phyloP scores from a whole-genome alignment of 2,888 invertebrate species.

The Pheosia tremula region DNA sequence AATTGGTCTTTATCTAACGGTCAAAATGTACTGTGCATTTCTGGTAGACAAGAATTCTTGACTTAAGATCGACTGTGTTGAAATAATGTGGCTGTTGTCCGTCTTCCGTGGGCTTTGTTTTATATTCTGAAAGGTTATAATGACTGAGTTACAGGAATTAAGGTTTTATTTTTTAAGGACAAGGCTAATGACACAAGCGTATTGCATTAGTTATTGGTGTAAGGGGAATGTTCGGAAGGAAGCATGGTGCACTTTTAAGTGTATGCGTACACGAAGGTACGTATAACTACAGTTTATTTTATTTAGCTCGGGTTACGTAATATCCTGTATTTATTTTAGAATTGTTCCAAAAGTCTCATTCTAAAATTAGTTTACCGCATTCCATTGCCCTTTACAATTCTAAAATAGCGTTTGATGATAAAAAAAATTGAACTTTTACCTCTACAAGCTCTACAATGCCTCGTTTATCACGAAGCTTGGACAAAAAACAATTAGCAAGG shows the following conservation, averaged over 20 bases:
- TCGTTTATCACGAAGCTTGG: constrained; percentile 19
- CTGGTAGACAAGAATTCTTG: not conserved
- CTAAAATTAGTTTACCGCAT: not conserved
- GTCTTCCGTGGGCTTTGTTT: too few relatives aligned
- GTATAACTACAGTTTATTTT: too few relatives aligned
- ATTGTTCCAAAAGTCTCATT: not conserved
- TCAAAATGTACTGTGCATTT: not conserved
- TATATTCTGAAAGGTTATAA: too few relatives aligned
- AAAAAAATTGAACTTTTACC: constrained; percentile 8
- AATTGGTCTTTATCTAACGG: constrained; percentile 1
- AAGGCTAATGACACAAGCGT: too few relatives aligned
- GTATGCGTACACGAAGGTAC: too few relatives aligned
- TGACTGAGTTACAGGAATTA: too few relatives aligned
- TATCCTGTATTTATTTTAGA: constrained; percentile 1
- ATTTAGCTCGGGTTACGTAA: not conserved
- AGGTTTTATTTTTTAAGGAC: too few relatives aligned
- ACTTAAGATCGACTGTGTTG: not conserved
- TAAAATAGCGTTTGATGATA: constrained; percentile 1
- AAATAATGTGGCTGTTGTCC: not conserved
- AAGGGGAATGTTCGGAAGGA: too few relatives aligned
- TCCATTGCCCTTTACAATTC: constrained; percentile 6
- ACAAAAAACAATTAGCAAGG: constrained; percentile 27
- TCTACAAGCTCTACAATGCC: constrained; percentile 10
- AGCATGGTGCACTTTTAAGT: too few relatives aligned
- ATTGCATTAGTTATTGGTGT: too few relatives aligned